phyloP scores from a whole-genome alignment of 1,140 invertebrate genomes.

The Diabrotica virgifera region DNA sequence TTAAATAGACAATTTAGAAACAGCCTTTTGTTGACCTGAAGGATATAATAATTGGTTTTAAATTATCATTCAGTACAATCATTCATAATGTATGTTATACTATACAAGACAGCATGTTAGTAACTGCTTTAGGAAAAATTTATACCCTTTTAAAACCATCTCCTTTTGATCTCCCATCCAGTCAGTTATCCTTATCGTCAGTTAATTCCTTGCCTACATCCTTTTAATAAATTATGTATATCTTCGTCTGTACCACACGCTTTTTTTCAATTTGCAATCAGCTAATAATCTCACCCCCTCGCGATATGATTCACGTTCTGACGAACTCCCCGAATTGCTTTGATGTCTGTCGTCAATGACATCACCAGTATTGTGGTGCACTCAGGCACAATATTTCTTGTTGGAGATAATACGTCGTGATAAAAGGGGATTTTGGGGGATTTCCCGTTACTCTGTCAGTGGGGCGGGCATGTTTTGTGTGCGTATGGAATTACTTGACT shows the following conservation, averaged over 20 bases:
- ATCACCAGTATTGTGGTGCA: slow-evolving; percentile 4
- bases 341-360: slow-evolving; percentile 6
- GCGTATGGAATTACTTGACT: neutral
- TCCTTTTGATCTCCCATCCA: no score
- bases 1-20: no score
- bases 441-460: neutral
- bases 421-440: neutral
- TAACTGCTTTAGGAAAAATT: no score
- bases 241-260: neutral
- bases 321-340: neutral
- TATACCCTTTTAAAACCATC: no score
- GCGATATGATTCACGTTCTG: slow-evolving; percentile 2
- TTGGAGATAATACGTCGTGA: neutral
- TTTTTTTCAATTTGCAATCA: slow-evolving; percentile 15
- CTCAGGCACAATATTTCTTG: neutral
- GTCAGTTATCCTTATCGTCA: no score
- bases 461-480: neutral
- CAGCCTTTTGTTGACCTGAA: no score
- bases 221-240: no score
- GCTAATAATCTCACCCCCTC: slow-evolving; percentile 9
- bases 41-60: no score
- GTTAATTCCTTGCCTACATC: no score
- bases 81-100: no score
- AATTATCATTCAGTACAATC: no score
- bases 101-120: no score